Evolutionary conservation across 2,888 invertebrate genomes (phyloP).

Genomic region (Napeogenes inachia): DNA sequence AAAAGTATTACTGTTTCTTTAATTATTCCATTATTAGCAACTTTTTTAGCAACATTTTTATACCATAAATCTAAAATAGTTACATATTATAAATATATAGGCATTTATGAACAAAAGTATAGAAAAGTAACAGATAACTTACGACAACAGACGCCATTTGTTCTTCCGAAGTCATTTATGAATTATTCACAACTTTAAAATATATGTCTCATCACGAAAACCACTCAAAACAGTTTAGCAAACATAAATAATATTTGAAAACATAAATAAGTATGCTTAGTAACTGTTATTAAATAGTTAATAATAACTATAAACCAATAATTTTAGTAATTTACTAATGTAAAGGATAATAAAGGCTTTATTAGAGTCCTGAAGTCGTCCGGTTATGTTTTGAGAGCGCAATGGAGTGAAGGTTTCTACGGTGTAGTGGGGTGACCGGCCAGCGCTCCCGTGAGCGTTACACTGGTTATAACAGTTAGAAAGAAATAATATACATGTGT

Average conservation of each 20-base stretch:
- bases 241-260: constrained; percentile 1
- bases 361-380: constrained; percentile 63
- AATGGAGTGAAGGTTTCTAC: constrained; percentile 64
- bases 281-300: neutral
- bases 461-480: constrained; percentile 30
- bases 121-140: no score
- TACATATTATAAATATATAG: no score
- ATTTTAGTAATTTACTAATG: constrained; percentile 7
- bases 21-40: no score
- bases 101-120: no score
- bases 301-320: neutral
- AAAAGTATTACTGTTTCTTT: no score
- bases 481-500: neutral
- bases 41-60: no score
- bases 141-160: constrained; percentile 49
- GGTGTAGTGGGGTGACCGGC: constrained; percentile 51
- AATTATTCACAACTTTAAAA: constrained; percentile 14
- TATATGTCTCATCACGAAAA: constrained; percentile 9
- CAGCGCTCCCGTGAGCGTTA: constrained; percentile 59
- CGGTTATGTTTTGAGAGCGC: constrained; percentile 74
- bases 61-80: no score
- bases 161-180: constrained; percentile 57
- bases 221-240: constrained; percentile 6
- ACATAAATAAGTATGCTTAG: neutral
- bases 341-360: constrained; percentile 23